phyloP scores from a whole-genome alignment of 2,113 vertebrate species.

The Chauna torquata region DNA sequence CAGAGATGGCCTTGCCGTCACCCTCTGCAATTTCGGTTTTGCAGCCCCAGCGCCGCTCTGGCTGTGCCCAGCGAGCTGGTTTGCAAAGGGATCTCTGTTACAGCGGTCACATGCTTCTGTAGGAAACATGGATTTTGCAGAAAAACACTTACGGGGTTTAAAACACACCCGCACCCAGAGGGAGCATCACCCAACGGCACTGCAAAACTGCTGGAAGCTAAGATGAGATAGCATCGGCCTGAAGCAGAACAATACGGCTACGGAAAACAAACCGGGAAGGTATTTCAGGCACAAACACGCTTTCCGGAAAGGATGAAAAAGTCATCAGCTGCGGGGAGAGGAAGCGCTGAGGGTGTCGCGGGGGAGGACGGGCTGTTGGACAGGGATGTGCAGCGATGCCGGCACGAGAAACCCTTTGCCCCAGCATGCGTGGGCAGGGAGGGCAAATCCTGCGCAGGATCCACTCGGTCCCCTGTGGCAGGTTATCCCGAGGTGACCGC shows the following conservation, averaged over 20 bases:
- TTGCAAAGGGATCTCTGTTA: neutral
- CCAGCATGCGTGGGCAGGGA: neutral
- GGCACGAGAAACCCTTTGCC: neutral
- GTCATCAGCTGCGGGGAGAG: neutral
- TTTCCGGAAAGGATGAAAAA: conserved; percentile 62
- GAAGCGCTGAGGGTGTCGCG: neutral
- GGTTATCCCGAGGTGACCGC: neutral
- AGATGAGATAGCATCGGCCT: conserved; percentile 27
- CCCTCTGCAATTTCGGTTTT: neutral
- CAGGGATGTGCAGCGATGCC: neutral
- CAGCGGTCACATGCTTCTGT: neutral
- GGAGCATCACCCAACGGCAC: neutral
- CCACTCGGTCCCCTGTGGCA: fast-evolving
- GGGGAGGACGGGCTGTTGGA: neutral
- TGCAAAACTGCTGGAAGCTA: conserved; percentile 39
- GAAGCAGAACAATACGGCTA: conserved; percentile 16
- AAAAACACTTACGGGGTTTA: neutral
- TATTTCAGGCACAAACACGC: conserved; percentile 17
- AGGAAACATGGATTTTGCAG: neutral
- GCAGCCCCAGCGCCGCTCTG: neutral
- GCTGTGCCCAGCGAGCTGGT: neutral
- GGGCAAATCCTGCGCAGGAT: neutral
- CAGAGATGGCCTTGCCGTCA: too few species aligned
- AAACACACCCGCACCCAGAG: neutral
- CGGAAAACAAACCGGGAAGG: conserved; percentile 37